Conservation (phyloP, 30 jellyfish, hydroid and myxozoan species). For the Calvadosia cruxmelitensis region DNA sequence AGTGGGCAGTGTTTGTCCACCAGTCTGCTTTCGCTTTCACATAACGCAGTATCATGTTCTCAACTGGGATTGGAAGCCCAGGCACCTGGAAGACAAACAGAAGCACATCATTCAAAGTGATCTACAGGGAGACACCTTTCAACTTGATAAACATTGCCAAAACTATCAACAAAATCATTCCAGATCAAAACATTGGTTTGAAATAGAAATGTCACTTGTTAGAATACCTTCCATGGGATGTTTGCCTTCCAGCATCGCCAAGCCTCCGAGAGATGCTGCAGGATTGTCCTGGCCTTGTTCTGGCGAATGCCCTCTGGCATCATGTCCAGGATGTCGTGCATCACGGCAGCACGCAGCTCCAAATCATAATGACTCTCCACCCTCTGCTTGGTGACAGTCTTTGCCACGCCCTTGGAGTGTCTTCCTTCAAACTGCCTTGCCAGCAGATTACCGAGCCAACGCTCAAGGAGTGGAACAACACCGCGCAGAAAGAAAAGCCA, state of each 20-base stretch:
- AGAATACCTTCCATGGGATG: conserved; percentile 95
- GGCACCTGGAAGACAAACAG: conserved; percentile 57
- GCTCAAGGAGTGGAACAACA: conserved; percentile 87
- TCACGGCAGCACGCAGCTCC: conserved; percentile 98
- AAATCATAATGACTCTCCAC: conserved; percentile 97
- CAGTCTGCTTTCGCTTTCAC: conserved; percentile 99
- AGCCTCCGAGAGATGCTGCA: conserved; percentile 97
- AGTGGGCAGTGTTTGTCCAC: conserved; percentile 99
- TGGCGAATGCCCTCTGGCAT: conserved; percentile 99
- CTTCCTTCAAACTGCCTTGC: conserved; percentile 99
- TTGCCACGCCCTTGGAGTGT: conserved; percentile 97
- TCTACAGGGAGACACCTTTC: no score
- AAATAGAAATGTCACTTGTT: no score
- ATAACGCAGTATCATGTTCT: conserved; percentile 94
- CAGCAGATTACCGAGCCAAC: conserved; percentile 95
- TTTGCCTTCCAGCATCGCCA: conserved; percentile 99
- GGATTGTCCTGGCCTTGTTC: conserved; percentile 93
- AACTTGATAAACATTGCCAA: no score
- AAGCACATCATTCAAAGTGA: no score
- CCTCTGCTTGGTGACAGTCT: conserved; percentile 95
- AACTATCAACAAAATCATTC: no score
- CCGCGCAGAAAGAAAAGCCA: conserved; percentile 98
- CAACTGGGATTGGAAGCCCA: conserved; percentile 98
- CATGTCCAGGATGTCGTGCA: conserved; percentile 98
- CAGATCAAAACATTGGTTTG: no score